Evolutionary conservation across 2,113 vertebrate genomes (phyloP), one percentile per base, ranked within the genome.

Genomic region (Aphyosemion australe): DNA sequence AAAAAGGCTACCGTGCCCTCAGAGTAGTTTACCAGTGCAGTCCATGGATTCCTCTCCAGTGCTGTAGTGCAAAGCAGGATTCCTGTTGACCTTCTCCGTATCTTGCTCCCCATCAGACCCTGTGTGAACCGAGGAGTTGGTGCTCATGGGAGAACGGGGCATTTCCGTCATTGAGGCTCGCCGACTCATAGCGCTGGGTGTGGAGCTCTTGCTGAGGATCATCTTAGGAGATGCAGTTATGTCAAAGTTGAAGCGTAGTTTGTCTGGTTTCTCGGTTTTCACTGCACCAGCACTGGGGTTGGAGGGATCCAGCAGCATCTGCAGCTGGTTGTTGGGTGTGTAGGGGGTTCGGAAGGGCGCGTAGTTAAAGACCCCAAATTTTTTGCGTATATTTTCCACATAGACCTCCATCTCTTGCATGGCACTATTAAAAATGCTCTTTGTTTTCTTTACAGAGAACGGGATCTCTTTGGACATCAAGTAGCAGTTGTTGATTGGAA

Each of bases 391-490:
- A 82, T 99, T 99, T 82, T 99, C 97, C 75, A 98, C 97, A 2
- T 98, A 99, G 62, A 99, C 95, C 70, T 99, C 97, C 97, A 99
- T 99, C 86, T 99, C 97, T 77, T 98, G 96, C 97, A 99, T 99
- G 91, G 97, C 97, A 76, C 96, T 99, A 90, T 99, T 99, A 88
- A 99, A 99, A 92, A 99, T 99, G 92, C 97, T 98, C 90, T 98
- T 98, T 49, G 97, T 98, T 93, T 99, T 99, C 93, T 99, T 99
- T 85, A 99, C 97, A 87, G 97, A 99, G 93, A 99, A 98, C 62
- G 97, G 97, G 84, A 98, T 99, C 92, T 98, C 97, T 94, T 98
- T 99, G 89, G 97, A 98, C 97, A 98, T 99, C 93, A 99, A 95
- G 94, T 99, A 99, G 94, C 97, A 99, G 92, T 98, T 99, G 93